These are phyloP conservation scores for Catocala sponsa DNA, from an alignment of 2,888 invertebrate genomes.

Conservation along the genomic window DNA sequence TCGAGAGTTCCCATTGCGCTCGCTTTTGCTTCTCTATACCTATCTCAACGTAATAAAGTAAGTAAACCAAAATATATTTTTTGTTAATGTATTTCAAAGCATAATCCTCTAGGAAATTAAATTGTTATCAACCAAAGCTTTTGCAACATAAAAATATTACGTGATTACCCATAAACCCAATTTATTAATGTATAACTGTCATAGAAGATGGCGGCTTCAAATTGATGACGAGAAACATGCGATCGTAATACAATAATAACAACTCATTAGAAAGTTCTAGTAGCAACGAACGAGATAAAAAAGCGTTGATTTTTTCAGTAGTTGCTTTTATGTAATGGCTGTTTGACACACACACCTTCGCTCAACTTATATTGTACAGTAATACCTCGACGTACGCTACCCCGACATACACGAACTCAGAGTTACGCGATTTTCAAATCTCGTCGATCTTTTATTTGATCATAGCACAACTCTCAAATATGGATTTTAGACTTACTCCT, in stretches of 20 bases:
- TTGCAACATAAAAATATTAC: neutral
- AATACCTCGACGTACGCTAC: no score
- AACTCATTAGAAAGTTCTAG: constrained; percentile 45
- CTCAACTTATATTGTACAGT: neutral
- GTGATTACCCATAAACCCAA: neutral
- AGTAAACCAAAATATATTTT: no score
- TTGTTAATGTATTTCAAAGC: no score
- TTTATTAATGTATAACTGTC: neutral
- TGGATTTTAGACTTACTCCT: no score
- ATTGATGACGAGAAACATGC: constrained; percentile 1
- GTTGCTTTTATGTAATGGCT: constrained; percentile 29
- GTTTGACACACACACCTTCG: constrained; percentile 13
- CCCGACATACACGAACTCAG: no score
- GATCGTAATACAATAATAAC: constrained; percentile 16
- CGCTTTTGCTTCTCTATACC: no score
- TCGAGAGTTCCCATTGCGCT: no score
- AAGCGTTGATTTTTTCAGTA: constrained; percentile 20
- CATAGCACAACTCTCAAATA: no score
- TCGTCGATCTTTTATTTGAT: no score
- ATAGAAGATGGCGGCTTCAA: no score
- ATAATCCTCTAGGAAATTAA: neutral
- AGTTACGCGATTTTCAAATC: no score
- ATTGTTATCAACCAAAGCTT: neutral
- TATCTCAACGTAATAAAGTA: no score
- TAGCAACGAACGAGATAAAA: constrained; percentile 21